Evolutionary conservation across 2,113 vertebrate genomes (phyloP), one percentile per base, ranked within the genome.

Genomic region (Hippocampus zosterae): DNA sequence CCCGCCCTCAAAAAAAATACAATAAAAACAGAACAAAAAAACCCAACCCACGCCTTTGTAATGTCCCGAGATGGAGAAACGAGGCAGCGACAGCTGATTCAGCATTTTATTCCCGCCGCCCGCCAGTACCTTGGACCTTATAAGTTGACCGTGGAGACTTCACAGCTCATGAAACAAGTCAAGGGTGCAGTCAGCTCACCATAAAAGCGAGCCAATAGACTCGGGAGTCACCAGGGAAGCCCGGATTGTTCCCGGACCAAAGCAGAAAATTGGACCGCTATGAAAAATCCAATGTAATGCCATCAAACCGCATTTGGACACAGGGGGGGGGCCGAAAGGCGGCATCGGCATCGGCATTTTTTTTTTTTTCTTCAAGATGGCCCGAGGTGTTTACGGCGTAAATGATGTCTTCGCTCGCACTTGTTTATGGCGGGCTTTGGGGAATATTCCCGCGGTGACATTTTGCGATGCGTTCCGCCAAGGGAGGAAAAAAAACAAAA

Each of bases 161-260:
- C 77, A 83, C 77, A 87, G 74, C 78, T 83, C 83, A 82, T 88
- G 80, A 87, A 85, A 71, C 81, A 80, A 78, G 84, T 81, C 81
- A 76, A 81, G 77, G 82, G 78, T 79, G 68, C 71, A 33, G 73
- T 82, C 72, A 25, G 67, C 42, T 61, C 71, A 41, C 72, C 77
- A 61, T 86, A 84, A 88, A 88, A 65, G 12, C 33, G 46, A 63
- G 64, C 71, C 53, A 74, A 69, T 75, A 68, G 52, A 70, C 70
- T 69, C 61, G 62, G 1, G 70, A 63, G 81, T 70, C 76, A 72
- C 71, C 12, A 70, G 70, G 46, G 73, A 65, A 70, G 66, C 42
- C 8, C 19, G 21, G 37, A 41, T 57, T 57, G 71, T 76, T 78
- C 59, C 78, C 44, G 59, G 48, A 70, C 63, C 44, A 42, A 78